Percentiles rank a stretch among this genome's conserved stretches.
These are phyloP conservation scores for Machaerirhynchus nigripectus DNA, from an alignment of 2,113 vertebrate species.

Conservation along the genomic window DNA sequence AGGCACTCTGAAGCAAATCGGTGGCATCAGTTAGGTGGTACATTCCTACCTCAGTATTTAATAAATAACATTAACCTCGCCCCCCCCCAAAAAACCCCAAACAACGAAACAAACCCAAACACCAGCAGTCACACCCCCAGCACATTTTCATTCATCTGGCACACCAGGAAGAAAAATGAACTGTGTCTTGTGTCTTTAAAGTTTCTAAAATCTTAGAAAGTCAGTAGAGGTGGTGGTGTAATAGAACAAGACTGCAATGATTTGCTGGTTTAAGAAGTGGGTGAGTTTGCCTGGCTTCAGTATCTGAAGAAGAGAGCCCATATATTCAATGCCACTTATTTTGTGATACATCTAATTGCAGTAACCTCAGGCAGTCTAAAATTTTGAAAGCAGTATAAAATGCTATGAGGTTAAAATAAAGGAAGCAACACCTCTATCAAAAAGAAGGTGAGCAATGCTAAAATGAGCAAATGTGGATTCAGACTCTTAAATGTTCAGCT, in stretches of 20 bases:
- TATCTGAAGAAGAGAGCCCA: neutral
- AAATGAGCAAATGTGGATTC: neutral
- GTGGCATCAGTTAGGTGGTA: neutral
- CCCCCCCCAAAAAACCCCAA: too few species aligned
- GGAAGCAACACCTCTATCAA: neutral
- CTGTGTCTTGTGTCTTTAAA: neutral
- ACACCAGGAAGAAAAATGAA: neutral
- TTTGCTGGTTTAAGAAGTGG: neutral
- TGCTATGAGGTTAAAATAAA: neutral
- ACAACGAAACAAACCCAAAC: neutral
- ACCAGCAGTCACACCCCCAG: neutral
- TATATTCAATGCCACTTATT: neutral
- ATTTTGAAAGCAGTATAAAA: neutral
- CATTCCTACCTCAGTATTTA: neutral
- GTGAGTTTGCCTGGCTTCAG: neutral
- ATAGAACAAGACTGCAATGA: neutral
- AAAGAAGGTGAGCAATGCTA: neutral
- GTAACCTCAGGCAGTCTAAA: neutral
- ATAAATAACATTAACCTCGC: neutral
- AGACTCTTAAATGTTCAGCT: neutral
- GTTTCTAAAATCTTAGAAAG: neutral
- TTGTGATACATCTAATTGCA: neutral
- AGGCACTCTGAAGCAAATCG: neutral
- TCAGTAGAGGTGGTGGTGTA: neutral
- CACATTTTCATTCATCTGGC: neutral